A percentile compares a stretch with the other conserved stretches of the same genome.
Conservation (phyloP, 1,140 invertebrate genomes). For the Chlorops oryzae region DNA sequence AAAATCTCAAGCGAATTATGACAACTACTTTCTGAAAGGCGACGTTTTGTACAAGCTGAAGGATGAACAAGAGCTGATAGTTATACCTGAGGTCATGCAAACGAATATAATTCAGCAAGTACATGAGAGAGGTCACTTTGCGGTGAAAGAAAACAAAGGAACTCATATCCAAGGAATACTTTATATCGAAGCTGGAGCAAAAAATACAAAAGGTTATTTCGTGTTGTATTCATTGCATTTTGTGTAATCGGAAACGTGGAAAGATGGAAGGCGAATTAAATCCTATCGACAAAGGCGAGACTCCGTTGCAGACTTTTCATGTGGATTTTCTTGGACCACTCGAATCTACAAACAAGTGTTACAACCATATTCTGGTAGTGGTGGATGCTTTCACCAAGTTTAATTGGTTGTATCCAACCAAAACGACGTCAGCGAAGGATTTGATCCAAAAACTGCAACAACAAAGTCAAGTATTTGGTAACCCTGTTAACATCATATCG, state of each 20-base stretch:
- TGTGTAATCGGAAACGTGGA: constrained; percentile 30
- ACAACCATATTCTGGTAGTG: constrained; percentile 31
- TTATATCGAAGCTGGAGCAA: constrained; percentile 32
- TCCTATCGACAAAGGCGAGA: constrained; percentile 29
- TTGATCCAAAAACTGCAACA: too few species aligned
- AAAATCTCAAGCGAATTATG: neutral
- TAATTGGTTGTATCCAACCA: constrained; percentile 40
- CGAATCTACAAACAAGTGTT: constrained; percentile 26
- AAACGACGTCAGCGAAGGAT: constrained; percentile 29
- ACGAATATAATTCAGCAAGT: constrained; percentile 29
- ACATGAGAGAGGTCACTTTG: constrained; percentile 46
- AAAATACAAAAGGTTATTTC: constrained; percentile 35
- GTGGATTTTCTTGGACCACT: constrained; percentile 24
- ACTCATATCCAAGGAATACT: constrained; percentile 42
- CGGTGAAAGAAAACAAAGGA: constrained; percentile 41
- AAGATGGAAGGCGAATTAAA: constrained; percentile 45
- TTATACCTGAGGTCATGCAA: constrained; percentile 32
- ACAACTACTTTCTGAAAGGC: constrained; percentile 18
- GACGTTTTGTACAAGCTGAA: constrained; percentile 25
- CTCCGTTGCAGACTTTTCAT: constrained; percentile 24
- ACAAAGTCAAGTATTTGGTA: too few species aligned
- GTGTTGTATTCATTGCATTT: constrained; percentile 39
- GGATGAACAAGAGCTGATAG: constrained; percentile 21
- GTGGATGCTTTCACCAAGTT: constrained; percentile 29
- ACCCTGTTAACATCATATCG: constrained; percentile 12